Conservation (phyloP, 2,113 vertebrate species). For the Chrysochloris asiatica region DNA sequence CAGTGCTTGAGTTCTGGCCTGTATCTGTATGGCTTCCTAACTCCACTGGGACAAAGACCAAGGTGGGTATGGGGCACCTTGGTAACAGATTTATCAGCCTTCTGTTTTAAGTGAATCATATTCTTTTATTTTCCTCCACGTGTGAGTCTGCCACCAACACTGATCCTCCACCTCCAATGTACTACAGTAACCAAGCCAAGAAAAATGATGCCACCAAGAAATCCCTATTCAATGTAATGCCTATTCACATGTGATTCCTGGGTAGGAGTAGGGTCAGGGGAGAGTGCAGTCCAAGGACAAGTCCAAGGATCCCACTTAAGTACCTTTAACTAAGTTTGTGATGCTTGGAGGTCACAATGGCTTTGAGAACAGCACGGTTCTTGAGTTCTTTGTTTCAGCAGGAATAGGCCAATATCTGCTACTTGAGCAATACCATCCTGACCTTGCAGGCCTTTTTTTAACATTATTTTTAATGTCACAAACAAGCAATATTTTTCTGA, state of each 20-base stretch:
- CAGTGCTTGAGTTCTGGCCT: conserved; percentile 79
- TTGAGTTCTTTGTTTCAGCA: too few species aligned
- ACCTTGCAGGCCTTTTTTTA: too few species aligned
- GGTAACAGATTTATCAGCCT: conserved; percentile 19
- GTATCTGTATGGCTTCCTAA: conserved; percentile 32
- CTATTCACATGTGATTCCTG: not conserved
- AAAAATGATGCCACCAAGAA: not conserved
- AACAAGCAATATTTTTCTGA: too few species aligned
- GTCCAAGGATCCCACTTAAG: not conserved
- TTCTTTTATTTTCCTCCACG: not conserved
- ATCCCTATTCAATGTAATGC: not conserved
- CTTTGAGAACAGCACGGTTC: too few species aligned
- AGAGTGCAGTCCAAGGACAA: not conserved
- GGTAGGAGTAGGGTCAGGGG: not conserved
- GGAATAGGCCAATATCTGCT: too few species aligned
- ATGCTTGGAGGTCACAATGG: too few species aligned
- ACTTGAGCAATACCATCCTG: too few species aligned
- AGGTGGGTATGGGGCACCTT: conserved; percentile 8
- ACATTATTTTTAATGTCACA: too few species aligned
- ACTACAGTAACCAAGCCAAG: not conserved
- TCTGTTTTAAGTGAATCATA: conserved; percentile 25
- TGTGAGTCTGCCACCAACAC: not conserved
- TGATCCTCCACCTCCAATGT: not conserved
- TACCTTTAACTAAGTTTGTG: rapidly evolving
- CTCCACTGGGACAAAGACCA: conserved; percentile 34